A percentile compares a stretch with the other conserved stretches of the same genome.
phyloP scores from a whole-genome alignment of 2,113 vertebrate genomes.

The Taurulus bubalis region DNA sequence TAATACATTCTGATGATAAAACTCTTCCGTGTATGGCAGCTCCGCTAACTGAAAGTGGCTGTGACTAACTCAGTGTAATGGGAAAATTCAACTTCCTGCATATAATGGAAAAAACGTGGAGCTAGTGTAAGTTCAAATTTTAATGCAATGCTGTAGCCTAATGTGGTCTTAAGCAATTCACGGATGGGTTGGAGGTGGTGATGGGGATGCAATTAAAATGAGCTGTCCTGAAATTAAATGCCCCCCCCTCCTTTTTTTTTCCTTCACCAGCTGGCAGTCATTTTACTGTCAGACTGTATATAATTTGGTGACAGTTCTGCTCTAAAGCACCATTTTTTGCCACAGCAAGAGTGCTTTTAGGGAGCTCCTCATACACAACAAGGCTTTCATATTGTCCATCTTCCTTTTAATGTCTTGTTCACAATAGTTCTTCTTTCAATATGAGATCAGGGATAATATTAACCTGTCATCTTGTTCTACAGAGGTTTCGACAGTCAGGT shows the following conservation, averaged over 20 bases:
- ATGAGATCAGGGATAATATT: constrained; percentile 24
- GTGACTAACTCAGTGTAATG: constrained; percentile 79
- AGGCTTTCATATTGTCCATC: constrained; percentile 49
- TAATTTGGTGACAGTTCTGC: constrained; percentile 71
- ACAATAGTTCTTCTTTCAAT: constrained; percentile 32
- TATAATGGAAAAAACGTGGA: constrained; percentile 53
- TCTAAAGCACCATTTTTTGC: constrained; percentile 44
- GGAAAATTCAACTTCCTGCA: constrained; percentile 73
- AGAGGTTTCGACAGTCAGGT: not conserved
- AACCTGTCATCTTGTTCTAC: constrained; percentile 19
- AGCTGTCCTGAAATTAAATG: constrained; percentile 71
- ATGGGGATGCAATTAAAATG: constrained; percentile 70
- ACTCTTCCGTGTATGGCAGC: constrained; percentile 52
- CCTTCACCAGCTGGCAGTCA: constrained; percentile 66
- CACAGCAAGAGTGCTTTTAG: constrained; percentile 45
- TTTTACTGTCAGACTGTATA: constrained; percentile 72
- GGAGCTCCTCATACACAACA: constrained; percentile 24
- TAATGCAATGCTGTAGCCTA: constrained; percentile 61
- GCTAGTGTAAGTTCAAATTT: constrained; percentile 63
- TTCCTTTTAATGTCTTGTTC: constrained; percentile 20
- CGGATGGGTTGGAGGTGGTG: constrained; percentile 35
- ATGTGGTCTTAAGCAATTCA: constrained; percentile 68
- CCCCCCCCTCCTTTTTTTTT: constrained; percentile 10
- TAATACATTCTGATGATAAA: constrained; percentile 73
- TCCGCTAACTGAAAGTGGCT: constrained; percentile 63